Evolutionary conservation across 2,113 vertebrate species (phyloP).

Genomic region (Monopterus albus): DNA sequence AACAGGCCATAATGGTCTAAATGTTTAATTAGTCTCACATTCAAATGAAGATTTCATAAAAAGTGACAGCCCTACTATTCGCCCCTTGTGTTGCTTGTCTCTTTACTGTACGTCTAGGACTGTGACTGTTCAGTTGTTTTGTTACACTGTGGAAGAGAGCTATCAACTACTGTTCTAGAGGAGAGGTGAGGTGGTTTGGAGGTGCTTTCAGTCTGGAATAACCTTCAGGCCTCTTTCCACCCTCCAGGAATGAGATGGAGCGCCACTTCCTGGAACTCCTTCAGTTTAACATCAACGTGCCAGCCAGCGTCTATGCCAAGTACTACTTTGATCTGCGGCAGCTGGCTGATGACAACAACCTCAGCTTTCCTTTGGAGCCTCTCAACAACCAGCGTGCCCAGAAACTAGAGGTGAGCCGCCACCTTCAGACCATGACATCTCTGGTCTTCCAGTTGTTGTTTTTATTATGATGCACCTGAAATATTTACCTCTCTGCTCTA

Average conservation of each 20-base stretch:
- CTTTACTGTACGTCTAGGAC: too few relatives aligned
- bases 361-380: conserved; percentile 95
- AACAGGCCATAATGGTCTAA: too few relatives aligned
- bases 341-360: conserved; percentile 95
- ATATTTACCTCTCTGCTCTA: not conserved
- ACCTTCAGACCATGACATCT: not conserved
- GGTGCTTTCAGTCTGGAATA: not conserved
- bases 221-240: not conserved
- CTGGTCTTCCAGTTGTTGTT: not conserved
- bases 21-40: too few relatives aligned
- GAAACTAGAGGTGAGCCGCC: conserved; percentile 93
- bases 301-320: conserved; percentile 98
- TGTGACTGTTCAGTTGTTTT: too few relatives aligned
- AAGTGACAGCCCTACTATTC: too few relatives aligned
- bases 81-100: too few relatives aligned
- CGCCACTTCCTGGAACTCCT: conserved; percentile 96
- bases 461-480: not conserved
- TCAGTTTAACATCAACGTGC: conserved; percentile 99
- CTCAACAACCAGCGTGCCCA: conserved; percentile 95
- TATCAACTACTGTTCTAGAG: too few relatives aligned
- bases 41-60: too few relatives aligned
- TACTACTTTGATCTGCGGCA: conserved; percentile 99
- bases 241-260: conserved; percentile 94
- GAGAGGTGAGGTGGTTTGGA: too few relatives aligned
- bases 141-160: not conserved